phyloP scores from a whole-genome alignment of 2,888 invertebrate genomes.

The Heteromyza rotundicornis region DNA sequence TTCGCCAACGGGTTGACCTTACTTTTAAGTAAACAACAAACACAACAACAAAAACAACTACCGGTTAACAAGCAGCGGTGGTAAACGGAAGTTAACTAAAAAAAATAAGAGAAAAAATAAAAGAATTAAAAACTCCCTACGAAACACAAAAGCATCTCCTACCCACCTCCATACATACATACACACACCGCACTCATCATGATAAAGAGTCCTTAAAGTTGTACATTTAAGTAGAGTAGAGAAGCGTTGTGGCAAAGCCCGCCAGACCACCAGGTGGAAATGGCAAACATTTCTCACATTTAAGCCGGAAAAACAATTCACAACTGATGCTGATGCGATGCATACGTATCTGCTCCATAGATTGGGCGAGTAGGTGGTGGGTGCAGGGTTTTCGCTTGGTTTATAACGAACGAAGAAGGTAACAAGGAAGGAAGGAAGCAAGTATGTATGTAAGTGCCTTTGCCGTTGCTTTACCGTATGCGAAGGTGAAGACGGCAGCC shows the following conservation, averaged over 20 bases:
- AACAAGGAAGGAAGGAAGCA: too few species aligned
- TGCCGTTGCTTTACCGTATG: too few species aligned
- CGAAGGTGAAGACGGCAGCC: too few species aligned
- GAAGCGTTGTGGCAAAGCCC: background rate
- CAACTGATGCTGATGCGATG: constrained; percentile 39
- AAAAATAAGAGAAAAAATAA: too few species aligned
- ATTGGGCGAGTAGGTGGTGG: too few species aligned
- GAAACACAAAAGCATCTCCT: background rate
- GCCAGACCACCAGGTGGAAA: constrained; percentile 39
- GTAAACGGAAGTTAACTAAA: background rate
- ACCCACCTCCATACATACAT: background rate
- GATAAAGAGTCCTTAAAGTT: constrained; percentile 18
- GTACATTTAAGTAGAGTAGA: background rate
- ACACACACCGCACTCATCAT: constrained; percentile 5
- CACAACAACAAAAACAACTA: constrained; percentile 2
- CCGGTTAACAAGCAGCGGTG: background rate
- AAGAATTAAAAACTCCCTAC: too few species aligned
- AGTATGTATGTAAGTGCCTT: too few species aligned
- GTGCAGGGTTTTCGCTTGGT: too few species aligned
- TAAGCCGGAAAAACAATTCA: constrained; percentile 41
- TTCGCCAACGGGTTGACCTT: background rate
- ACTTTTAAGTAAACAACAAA: constrained; percentile 8
- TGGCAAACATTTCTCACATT: constrained; percentile 42
- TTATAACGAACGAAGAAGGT: too few species aligned
- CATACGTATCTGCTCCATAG: too few species aligned